A percentile compares a stretch with the other conserved stretches of the same genome.
Evolutionary conservation across 2,113 vertebrate species (phyloP).

Genomic region (Sceloporus undulatus): DNA sequence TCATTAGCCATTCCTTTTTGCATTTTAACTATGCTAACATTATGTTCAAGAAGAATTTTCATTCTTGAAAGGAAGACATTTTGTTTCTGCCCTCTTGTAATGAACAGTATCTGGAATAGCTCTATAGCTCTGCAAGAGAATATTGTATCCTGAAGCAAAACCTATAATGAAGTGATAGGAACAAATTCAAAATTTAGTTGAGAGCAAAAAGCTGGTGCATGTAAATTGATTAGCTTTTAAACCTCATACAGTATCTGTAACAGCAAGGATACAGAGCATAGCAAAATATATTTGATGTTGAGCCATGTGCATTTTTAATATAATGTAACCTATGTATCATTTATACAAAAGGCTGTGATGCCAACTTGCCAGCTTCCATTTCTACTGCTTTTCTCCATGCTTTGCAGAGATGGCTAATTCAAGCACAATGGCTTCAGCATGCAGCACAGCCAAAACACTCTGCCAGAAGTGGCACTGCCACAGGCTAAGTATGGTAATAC

Average conservation of each 20-base stretch:
- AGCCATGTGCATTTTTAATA: neutral
- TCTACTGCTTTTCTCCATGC: neutral
- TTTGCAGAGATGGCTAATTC: neutral
- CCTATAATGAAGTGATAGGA: neutral
- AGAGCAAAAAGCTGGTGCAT: neutral
- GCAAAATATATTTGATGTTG: neutral
- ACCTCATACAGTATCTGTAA: slow-evolving; percentile 8
- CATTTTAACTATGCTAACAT: neutral
- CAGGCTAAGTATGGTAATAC: neutral
- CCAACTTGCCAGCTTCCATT: neutral
- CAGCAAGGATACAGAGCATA: neutral
- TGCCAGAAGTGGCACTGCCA: neutral
- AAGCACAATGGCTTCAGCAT: neutral
- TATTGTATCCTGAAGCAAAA: slow-evolving; percentile 2
- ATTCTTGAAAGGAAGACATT: neutral
- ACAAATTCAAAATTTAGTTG: neutral
- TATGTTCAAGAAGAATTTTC: neutral
- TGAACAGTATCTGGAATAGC: neutral
- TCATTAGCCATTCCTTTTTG: neutral
- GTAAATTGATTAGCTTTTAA: slow-evolving; percentile 13
- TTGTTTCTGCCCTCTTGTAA: neutral
- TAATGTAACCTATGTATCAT: neutral
- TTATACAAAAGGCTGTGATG: neutral
- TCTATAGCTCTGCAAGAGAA: neutral
- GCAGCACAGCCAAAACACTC: neutral